Base-by-base conservation (phyloP, 2,888 invertebrate species). In the Limnephilus marmoratus region DNA sequence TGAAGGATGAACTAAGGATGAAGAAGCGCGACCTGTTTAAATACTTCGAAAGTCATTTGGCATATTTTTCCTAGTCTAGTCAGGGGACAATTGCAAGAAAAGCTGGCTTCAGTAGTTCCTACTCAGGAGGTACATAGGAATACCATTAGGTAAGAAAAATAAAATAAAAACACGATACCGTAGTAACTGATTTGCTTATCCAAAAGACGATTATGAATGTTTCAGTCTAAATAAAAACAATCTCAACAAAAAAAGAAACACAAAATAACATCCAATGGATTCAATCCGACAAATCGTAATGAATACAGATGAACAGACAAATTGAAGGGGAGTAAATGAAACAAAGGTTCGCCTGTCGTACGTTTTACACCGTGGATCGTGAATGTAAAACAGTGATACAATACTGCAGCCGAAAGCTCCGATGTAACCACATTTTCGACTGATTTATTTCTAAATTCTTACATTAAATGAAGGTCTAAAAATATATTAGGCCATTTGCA, bases 251-350 rank as follows among this genome's bases (percentile, higher is more conserved):
- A 83, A 68, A 68, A 18, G 15, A n/a, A 68, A n/a, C 68, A 68
- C 68, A 68, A 68, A 68, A 68, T 68, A 68, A 68, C 68, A n/a
- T 68, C n/a, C 68, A 24, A n/a, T n/a, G 68, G 68, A 68, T 68
- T 24, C 68, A 68, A 68, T 68, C 68, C 68, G n/a, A 68, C 34
- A 31, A 82, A 34, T 82, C 31, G 82, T 34, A 82, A 82, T 82
- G 82, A 82, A 82, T 82, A 82, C 34, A 82, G 49, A 86, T 45
- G 41, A 86, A 24, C 18, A n/a, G 41, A n/a, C 41, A 41, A 49
- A 86, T 86, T 41, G 24, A 86, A 86, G 49, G 24, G n/a, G 86
- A 37, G 41, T 29, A 45, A 45, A 29, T 86, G 34, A 34, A 9
- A 31, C 82, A 82, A 86, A n/a, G 29, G 49, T 68, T n/a, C n/a